Base-by-base conservation (phyloP, 2,888 invertebrate species). In the Willowsia nigromaculata region DNA sequence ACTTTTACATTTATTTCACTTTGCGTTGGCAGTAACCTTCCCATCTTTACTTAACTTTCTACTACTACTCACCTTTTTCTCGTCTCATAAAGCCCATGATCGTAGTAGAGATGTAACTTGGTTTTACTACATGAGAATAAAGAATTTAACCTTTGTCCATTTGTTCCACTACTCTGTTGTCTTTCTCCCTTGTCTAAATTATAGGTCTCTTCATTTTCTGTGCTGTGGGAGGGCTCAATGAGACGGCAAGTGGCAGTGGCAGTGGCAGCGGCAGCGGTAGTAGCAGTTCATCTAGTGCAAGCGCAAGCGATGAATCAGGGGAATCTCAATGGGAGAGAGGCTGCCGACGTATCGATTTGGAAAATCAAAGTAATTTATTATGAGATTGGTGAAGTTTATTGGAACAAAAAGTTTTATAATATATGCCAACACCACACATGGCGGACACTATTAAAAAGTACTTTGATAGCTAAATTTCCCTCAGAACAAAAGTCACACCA, bases 161-260 rank as follows among this genome's bases (percentile, higher is more conserved):
- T 71, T 40, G 37, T 18, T 65, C 65, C 33, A 71, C 40, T 37
- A 40, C 47, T 40, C 6, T 78, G 50, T 33, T 30, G 6, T 53
- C 22, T 25, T 78, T 33, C 37, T 9, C 50, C 53, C n/a, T 11
- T 83, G 7, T 53, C 40, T 78, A 13, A 78, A 5, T 43, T 62
- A 22, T 78, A 91, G 91, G 91, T 56, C 83, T 91, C 27, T 91
- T 91, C 85, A 81, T 91, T 82, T 88, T 78, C 83, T 91, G 91
- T 78, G 89, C 88, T 65, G 78, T 83, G 18, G 85, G 56, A 50
- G 90, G 83, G 33, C 90, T 90, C 78, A 90, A 90, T 88, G 90
- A 87, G 30, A 91, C 90, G 33, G 85, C 68, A 80, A 89, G 89
- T n/a, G 37, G 37, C 37, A 37, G 37, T 83, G 91, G 86, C 18